phyloP scores from a whole-genome alignment of 2,113 vertebrate species.

The Platanista minor region DNA sequence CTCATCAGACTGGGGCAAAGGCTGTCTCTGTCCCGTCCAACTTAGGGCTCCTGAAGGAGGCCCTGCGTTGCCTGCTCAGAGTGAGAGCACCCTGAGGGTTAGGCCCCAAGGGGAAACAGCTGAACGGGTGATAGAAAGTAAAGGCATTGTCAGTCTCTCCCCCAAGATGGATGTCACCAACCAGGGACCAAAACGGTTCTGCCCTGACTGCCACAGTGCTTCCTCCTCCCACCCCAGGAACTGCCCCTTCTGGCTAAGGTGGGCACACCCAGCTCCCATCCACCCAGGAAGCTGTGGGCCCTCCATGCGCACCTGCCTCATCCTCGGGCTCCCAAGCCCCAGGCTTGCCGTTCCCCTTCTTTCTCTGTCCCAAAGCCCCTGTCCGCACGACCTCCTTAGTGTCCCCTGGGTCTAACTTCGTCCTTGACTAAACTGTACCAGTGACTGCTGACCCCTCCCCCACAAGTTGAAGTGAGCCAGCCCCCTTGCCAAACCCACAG shows the following conservation, averaged over 20 bases:
- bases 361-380: neutral
- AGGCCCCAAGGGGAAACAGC: neutral
- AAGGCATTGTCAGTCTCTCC: neutral
- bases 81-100: neutral
- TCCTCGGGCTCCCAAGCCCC: neutral
- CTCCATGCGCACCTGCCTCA: neutral
- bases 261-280: neutral
- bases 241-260: neutral
- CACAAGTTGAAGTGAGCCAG: neutral
- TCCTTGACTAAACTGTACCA: neutral
- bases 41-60: neutral
- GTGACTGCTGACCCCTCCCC: neutral
- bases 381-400: neutral
- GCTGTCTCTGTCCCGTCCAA: neutral
- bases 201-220: neutral
- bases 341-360: neutral
- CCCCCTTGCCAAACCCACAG: neutral
- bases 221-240: neutral
- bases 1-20: neutral
- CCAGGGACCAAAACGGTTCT: neutral
- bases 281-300: accelerated
- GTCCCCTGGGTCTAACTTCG: neutral
- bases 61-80: neutral
- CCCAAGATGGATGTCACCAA: neutral
- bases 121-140: neutral